Base-by-base conservation (phyloP, 2,888 invertebrate species). In the Halictus ligatus region DNA sequence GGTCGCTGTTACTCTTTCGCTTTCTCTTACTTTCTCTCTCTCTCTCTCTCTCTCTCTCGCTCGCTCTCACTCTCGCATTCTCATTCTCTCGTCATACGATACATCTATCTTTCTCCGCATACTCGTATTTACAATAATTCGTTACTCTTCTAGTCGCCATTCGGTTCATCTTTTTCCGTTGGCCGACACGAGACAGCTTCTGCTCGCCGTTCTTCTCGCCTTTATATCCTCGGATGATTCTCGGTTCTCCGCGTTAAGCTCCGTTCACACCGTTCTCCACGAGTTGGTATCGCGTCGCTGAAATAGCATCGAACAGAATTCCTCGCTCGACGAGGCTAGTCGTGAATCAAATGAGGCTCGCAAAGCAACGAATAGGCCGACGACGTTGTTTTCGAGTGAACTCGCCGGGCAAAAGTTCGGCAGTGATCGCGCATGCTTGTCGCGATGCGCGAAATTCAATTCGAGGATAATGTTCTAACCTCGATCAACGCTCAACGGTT, bases 51-150 rank as follows among this genome's bases (percentile, higher is more conserved):
- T 43, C 75, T 76, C 46, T 85, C 77, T 83, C 80, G 81, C 81
- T 81, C 81, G 77, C 69, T 84, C 85, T 72, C 35, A 2, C 35
- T 35, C 35, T 2, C 74, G 54, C 78, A 48, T 15, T 84, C 74
- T 60, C 40, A 76, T 67, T 80, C 48, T 64, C 60, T 69, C 75
- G 54, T 81, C 75, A 78, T 71, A 85, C 79, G 79, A 85, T 86
- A 84, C 84, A 88, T 40, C 71, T 78, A 84, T 67, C 74, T 82
- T 86, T 77, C 75, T 81, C 78, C 86, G 82, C 88, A 78, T 86
- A 91, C 81, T 91, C 91, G 90, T 92, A 93, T 93, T 88, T 93
- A 93, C 93, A 93, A 90, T 89, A 92, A 92, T 92, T 92, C 88
- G 83, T 92, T 91, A 88, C 83, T 64, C 64, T 64, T 89, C 89